Percentiles rank a stretch among this genome's conserved stretches.
Evolutionary conservation across 2,113 vertebrate species (phyloP).

Genomic region (Fregetta grallaria): DNA sequence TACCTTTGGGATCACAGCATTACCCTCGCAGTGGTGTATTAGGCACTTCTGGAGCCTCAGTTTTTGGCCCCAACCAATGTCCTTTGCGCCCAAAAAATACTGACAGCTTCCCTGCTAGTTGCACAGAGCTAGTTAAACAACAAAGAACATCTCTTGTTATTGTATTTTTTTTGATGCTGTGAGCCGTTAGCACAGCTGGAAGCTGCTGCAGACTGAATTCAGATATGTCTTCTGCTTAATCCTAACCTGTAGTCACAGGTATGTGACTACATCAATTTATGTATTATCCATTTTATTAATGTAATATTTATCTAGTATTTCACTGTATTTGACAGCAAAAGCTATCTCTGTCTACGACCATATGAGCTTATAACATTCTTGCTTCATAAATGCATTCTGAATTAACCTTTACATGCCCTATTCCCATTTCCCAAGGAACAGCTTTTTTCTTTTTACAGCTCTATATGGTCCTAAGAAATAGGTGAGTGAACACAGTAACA

Average conservation of each 20-base stretch:
- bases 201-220: background rate
- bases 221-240: background rate
- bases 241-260: background rate
- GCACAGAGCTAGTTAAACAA: background rate
- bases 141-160: background rate
- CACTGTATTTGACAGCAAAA: background rate
- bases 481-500: background rate
- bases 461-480: background rate
- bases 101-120: background rate
- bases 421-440: background rate
- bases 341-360: background rate
- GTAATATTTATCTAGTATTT: background rate
- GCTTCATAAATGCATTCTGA: background rate
- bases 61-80: background rate
- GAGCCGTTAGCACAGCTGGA: background rate
- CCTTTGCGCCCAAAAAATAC: background rate
- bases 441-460: constrained; percentile 5
- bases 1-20: background rate
- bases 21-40: accelerated
- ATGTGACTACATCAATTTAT: background rate
- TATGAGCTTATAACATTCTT: background rate
- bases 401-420: background rate
- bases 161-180: background rate
- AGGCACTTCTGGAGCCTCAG: background rate
- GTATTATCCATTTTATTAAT: background rate